Base-by-base conservation (phyloP, 2,113 vertebrate species). In the Mustelus asterias region DNA sequence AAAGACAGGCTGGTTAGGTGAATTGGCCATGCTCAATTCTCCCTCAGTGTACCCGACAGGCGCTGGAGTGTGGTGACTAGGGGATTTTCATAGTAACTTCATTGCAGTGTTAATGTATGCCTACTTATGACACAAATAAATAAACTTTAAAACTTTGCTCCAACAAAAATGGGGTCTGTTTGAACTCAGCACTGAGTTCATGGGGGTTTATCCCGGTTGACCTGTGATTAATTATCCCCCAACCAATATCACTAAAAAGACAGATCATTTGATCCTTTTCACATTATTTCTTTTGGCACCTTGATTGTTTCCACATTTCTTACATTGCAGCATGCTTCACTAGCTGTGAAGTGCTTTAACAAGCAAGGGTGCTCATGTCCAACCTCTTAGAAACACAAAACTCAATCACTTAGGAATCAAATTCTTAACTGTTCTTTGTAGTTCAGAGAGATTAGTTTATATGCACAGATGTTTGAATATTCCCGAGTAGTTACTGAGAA, bases 381-480 rank as follows among this genome's bases (percentile, higher is more conserved):
- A 94, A 67, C n/a, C 63, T 69, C 18, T 2, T 22, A 7, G 58
- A 94, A 94, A 20, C 90, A 41, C 63, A 94, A 69, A 89, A 58
- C 8, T 22, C n/a, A 94, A 41, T 67, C 92, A 44, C 37, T 69
- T 69, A 67, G 7, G n/a, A 37, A 69, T 54, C 69, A 72, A 5
- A 44, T 72, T 72, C 94, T 76, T 76, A 72, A 95, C 67, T 72
- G 67, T 54, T 76, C 26, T 33, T 24, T 95, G 67, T 11, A 48
- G 41, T 95, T 95, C 11, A 54, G 13, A 95, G 63, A 69, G 69
- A 76, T 72, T 95, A 72, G 41, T 95, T 95, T 29, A 70, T 29
- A 54, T 48, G 37, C 37, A 54, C 94, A 95, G 67, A 95, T 95
- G 69, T 93, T 65, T 93, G 89, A 93, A 67, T 93, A 93, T 93